A percentile compares a stretch with the other conserved stretches of the same genome.
Evolutionary conservation across 2,113 vertebrate species (phyloP).

Genomic region (Micromys minutus): DNA sequence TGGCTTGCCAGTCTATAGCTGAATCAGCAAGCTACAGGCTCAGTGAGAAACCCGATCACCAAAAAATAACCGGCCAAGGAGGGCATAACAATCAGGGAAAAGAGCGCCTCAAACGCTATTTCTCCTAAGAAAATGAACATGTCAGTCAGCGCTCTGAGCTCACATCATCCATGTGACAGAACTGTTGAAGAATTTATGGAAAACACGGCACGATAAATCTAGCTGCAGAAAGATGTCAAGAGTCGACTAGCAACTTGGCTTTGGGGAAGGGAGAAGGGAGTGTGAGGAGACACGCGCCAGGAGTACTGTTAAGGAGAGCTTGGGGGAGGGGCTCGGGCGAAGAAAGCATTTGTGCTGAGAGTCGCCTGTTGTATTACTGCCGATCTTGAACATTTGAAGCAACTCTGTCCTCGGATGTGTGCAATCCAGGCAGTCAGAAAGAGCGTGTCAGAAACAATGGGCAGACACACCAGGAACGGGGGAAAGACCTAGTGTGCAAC

Average conservation of each 20-base stretch:
- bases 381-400: background rate
- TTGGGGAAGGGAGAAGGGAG: background rate
- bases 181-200: conserved; percentile 32
- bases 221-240: conserved; percentile 4
- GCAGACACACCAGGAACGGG: background rate
- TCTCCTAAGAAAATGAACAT: conserved; percentile 47
- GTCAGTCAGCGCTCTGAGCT: background rate
- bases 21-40: background rate
- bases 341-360: background rate
- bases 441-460: background rate
- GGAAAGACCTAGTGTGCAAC: background rate
- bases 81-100: background rate
- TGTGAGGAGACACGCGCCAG: background rate
- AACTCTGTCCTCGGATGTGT: background rate
- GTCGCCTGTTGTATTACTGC: background rate
- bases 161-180: background rate
- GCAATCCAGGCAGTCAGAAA: background rate
- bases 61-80: background rate
- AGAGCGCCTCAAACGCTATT: background rate
- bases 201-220: background rate
- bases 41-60: background rate
- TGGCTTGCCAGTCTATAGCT: background rate
- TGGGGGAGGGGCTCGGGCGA: background rate
- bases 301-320: background rate
- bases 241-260: background rate